A percentile compares a stretch with the other conserved stretches of the same genome.
These are phyloP conservation scores for Nasua narica DNA, from an alignment of 2,797 vertebrate species.

Conservation along the genomic window DNA sequence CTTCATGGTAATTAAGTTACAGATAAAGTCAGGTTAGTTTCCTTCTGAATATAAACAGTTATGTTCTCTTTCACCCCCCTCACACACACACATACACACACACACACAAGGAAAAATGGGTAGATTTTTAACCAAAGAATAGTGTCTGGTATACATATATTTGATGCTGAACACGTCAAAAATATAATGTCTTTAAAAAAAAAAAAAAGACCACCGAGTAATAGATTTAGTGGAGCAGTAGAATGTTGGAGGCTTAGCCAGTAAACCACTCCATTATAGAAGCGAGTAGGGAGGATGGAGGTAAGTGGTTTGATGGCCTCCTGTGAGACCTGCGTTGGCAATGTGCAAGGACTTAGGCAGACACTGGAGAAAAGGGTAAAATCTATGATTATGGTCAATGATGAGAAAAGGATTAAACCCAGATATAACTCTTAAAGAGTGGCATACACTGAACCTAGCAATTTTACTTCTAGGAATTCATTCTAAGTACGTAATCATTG, in stretches of 20 bases:
- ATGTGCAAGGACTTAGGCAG: background rate
- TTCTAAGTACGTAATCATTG: background rate
- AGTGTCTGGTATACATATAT: background rate
- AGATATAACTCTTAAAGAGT: background rate
- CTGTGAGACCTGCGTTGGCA: background rate
- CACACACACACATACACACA: background rate
- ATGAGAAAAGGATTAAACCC: background rate
- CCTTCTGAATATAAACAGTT: conserved; percentile 17
- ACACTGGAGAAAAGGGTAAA: too few relatives aligned
- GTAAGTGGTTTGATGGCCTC: background rate
- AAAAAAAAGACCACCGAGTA: background rate
- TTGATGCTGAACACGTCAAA: background rate
- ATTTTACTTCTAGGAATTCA: background rate
- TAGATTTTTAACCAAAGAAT: conserved; percentile 10
- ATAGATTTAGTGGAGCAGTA: background rate
- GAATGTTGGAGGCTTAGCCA: background rate
- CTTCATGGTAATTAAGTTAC: conserved; percentile 47
- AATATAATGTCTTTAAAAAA: background rate
- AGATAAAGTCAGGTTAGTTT: conserved; percentile 25
- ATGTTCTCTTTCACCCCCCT: conserved; percentile 13
- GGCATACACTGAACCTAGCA: background rate
- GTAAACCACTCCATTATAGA: background rate
- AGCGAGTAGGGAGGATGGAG: background rate
- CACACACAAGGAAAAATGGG: background rate
- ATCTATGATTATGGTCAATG: background rate